Evolutionary conservation across 2,797 vertebrate species (phyloP), one percentile per base, ranked within the genome.

Genomic region (Myripristis jacobus): DNA sequence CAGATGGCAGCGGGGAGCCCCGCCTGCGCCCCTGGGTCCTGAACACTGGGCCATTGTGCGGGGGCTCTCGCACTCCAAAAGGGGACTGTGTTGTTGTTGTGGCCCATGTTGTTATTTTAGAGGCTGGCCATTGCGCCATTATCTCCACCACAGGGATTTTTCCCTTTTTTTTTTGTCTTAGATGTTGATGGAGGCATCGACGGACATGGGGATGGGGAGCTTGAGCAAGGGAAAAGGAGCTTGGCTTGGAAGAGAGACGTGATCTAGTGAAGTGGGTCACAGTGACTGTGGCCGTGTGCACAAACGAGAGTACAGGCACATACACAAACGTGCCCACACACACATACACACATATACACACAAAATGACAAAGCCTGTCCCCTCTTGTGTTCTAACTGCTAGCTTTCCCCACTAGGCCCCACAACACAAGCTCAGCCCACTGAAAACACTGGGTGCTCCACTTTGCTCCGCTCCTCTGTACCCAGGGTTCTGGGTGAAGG

Each of bases 31-130:
- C 85, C 81, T 27, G 78, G 77, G 78, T 57, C 66, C 79, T 27
- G 77, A 91, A 93, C 90, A 93, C 91, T 92, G 61, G 73, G 63
- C 87, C 83, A 90, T 93, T 93, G 92, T 92, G 84, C 62, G 21
- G 78, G 74, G 83, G 81, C 81, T 84, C 80, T 59, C 76, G 78
- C 86, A 70, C 82, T 88, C 81, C 81, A 87, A 91, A 85, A 82
- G 86, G 81, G 81, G 67, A n/a, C 86, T 82, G 77, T 77, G 81
- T 83, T 90, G 85, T 90, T 91, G 86, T 90, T 91, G 84, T 88
- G 83, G 72, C 57, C 74, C 80, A 34, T 84, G 91, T 90, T 90
- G 89, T 92, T 91, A 88, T 91, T 92, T 89, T 90, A 89, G 87
- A 91, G 84, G 84, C 84, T 77, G 81, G 80, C 65, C 75, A 81